phyloP scores from a whole-genome alignment of 2,113 vertebrate genomes.

The Turnix velox region DNA sequence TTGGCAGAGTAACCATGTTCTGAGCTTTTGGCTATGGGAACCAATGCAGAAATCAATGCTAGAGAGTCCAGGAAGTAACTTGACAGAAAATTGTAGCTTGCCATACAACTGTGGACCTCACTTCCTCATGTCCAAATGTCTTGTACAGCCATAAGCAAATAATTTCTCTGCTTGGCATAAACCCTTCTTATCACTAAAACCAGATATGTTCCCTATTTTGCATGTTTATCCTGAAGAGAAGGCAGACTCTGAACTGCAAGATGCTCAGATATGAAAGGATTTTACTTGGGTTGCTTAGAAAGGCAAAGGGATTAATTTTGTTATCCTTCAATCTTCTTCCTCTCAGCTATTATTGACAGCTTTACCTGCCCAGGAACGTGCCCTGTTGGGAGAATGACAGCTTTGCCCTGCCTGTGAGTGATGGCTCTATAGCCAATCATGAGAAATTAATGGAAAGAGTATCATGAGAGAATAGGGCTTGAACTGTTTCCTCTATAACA shows the following conservation, averaged over 20 bases:
- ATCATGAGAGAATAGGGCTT: background rate
- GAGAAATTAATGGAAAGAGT: background rate
- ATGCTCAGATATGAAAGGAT: background rate
- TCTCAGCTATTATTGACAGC: background rate
- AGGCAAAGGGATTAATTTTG: constrained; percentile 12
- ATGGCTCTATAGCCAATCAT: background rate
- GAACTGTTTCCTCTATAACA: background rate
- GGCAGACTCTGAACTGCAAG: background rate
- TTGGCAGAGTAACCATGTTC: background rate
- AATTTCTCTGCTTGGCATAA: background rate
- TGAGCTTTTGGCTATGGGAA: background rate
- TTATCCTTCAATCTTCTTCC: background rate
- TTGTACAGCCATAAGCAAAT: background rate
- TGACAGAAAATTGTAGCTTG: background rate
- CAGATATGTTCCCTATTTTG: fast-evolving
- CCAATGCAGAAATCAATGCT: background rate
- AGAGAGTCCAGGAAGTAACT: background rate
- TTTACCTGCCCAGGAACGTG: background rate
- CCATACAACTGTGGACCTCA: background rate
- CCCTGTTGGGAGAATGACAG: background rate
- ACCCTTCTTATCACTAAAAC: background rate
- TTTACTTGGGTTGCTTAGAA: background rate
- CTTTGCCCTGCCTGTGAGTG: background rate
- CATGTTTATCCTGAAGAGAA: background rate
- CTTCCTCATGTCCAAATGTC: background rate